These are phyloP conservation scores for Hephaestus fuliginosus DNA, from an alignment of 2,797 vertebrate genomes.

Conservation along the genomic window DNA sequence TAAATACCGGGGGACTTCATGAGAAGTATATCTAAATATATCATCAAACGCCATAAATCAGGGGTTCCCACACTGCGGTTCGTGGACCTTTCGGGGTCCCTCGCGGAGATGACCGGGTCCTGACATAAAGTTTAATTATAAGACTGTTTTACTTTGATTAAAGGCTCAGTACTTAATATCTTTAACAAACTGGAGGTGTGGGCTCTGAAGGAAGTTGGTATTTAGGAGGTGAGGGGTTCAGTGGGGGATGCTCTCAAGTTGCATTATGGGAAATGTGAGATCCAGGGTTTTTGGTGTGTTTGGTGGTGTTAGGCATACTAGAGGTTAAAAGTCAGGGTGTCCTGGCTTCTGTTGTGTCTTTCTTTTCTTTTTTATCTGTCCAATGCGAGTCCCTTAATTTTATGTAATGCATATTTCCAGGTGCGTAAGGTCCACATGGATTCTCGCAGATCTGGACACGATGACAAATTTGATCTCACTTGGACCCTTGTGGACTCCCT, in stretches of 20 bases:
- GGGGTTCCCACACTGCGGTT: constrained; percentile 21
- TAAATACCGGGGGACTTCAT: neutral
- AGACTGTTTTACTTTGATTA: accelerated
- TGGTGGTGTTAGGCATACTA: neutral
- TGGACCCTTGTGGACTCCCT: neutral
- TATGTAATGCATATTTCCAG: neutral
- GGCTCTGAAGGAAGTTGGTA: neutral
- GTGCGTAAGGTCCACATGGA: neutral
- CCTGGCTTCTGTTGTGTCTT: neutral
- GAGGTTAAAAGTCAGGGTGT: neutral
- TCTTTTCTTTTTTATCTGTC: neutral
- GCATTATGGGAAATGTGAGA: constrained; percentile 11
- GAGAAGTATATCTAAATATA: neutral
- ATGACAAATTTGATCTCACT: neutral
- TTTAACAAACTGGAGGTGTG: neutral
- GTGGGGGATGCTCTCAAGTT: neutral
- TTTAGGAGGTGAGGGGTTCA: too few relatives aligned
- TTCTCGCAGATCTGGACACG: neutral
- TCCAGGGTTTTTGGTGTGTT: neutral
- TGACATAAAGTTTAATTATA: accelerated
- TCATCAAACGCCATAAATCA: neutral
- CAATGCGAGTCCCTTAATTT: neutral
- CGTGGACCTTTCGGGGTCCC: constrained; percentile 4
- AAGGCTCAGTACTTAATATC: neutral
- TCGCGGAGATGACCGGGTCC: neutral